Percentiles rank a stretch among this genome's conserved stretches.
Evolutionary conservation across 2,888 invertebrate genomes (phyloP).

Genomic region (Tenthredo notha): DNA sequence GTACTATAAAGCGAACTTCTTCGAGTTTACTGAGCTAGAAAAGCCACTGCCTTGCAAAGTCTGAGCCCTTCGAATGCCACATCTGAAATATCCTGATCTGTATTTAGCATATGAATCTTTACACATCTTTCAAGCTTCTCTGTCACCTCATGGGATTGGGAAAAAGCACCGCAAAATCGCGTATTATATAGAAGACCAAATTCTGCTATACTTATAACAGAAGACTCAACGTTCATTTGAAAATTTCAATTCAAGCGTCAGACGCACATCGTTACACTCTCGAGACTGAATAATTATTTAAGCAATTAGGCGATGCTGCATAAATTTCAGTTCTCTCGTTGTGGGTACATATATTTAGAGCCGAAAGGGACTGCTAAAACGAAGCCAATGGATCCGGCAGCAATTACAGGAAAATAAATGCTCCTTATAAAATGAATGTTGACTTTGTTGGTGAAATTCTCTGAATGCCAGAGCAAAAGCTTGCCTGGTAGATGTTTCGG

Average conservation of each 20-base stretch:
- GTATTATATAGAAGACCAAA: neutral
- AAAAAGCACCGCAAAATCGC: neutral
- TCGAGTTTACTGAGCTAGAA: conserved; percentile 2
- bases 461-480: conserved; percentile 20
- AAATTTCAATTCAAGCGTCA: neutral
- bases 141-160: neutral
- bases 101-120: neutral
- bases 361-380: neutral
- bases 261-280: neutral
- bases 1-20: conserved; percentile 40
- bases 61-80: conserved; percentile 1
- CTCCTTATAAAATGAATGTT: conserved; percentile 22
- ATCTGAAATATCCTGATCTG: neutral
- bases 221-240: neutral
- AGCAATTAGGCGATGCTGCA: neutral
- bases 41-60: neutral
- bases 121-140: neutral
- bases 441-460: conserved; percentile 33
- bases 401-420: conserved; percentile 34
- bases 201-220: neutral
- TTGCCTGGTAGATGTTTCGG: neutral
- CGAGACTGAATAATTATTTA: conserved; percentile 33
- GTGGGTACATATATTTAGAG: neutral
- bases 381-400: conserved; percentile 1
- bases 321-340: neutral